Evolutionary conservation across 2,113 vertebrate species (phyloP), one percentile per base, ranked within the genome.

Genomic region (Rhizomys pruinosus): DNA sequence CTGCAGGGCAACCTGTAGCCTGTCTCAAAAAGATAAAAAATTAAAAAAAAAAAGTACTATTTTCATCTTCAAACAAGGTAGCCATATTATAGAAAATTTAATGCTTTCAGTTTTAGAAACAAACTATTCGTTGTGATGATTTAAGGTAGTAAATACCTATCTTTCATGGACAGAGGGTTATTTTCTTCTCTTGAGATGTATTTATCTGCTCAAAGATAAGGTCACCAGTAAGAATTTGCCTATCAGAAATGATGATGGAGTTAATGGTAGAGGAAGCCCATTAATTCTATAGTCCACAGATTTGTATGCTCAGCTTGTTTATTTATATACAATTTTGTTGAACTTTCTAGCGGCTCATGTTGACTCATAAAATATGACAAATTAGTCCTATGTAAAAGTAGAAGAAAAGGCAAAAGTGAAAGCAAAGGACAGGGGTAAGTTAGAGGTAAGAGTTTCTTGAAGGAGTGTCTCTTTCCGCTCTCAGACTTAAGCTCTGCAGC

Each of bases 41-140:
- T n/a, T n/a, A n/a, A n/a, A n/a, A n/a, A n/a, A n/a, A n/a, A n/a
- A n/a, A n/a, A n/a, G n/a, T n/a, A 25, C 27, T 57, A 12, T 68
- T 96, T 42, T 76, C 10, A n/a, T 47, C 84, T 92, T 74, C 19
- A 63, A 84, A 69, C 9, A 80, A 91, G 64, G 57, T 37, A 63
- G 19, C 61, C 32, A 7, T 86, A 6, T 37, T 84, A 80, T 82
- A 76, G 39, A 89, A 85, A 82, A 66, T 22, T 7, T 29, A 3
- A 42, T 88, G n/a, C n/a, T 88, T 87, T 91, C 34, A n/a, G 27
- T 87, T 90, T 91, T 80, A 16, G 37, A 91, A 87, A 32, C 39
- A 42, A 17, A 2, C 80, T 69, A 64, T 61, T 66, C 16, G 52
- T 44, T n/a, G 15, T 27, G 47, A 8, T 87, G 57, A 72, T 69